Percentiles rank a stretch among this genome's conserved stretches.
These are phyloP conservation scores for Lithophane leautieri DNA, from an alignment of 2,888 invertebrate genomes.

Conservation along the genomic window DNA sequence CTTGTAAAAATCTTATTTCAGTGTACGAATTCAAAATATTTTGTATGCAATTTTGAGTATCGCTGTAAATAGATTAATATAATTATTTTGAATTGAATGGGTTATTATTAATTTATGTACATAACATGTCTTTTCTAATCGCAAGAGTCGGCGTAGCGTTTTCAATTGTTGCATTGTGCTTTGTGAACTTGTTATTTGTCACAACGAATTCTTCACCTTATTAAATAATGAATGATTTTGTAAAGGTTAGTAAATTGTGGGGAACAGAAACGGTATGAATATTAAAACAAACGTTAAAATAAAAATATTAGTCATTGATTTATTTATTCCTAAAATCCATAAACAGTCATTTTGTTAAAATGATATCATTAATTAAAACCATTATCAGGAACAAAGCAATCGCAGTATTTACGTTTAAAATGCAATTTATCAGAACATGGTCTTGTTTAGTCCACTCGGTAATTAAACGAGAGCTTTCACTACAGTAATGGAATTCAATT, in stretches of 20 bases:
- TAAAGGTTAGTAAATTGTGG: not conserved
- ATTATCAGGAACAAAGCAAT: conserved; percentile 44
- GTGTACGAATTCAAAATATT: not conserved
- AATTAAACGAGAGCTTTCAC: conserved; percentile 85
- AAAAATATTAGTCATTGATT: not conserved
- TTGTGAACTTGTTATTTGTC: not conserved
- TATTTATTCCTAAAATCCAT: not conserved
- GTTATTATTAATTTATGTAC: not conserved
- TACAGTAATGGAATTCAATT: conserved; percentile 87
- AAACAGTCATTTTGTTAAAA: not conserved
- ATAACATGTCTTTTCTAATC: not conserved
- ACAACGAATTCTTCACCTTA: not conserved
- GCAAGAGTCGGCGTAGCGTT: not conserved
- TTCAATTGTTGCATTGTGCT: not conserved
- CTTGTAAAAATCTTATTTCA: not conserved
- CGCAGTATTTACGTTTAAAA: conserved; percentile 59
- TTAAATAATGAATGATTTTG: too few relatives aligned
- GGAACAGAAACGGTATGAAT: not conserved
- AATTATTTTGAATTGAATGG: not conserved
- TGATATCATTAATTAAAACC: conserved; percentile 20
- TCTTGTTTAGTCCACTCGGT: conserved; percentile 75
- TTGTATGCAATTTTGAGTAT: not conserved
- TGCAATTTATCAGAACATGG: conserved; percentile 68
- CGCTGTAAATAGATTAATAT: too few relatives aligned
- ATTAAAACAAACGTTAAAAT: not conserved